Evolutionary conservation across 1,140 invertebrate genomes (phyloP).

Genomic region (Saccostrea cuccullata): DNA sequence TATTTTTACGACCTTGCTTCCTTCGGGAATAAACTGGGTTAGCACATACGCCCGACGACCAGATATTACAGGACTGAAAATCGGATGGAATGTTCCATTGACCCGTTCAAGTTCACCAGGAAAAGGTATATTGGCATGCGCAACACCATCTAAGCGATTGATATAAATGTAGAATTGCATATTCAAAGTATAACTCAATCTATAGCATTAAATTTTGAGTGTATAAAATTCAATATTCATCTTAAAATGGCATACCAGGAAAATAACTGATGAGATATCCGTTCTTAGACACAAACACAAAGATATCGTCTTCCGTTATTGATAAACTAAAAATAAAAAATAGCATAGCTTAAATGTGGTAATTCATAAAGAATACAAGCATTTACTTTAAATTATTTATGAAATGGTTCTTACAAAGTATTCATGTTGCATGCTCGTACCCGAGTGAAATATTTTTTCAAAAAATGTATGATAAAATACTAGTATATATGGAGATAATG

Average conservation of each 20-base stretch:
- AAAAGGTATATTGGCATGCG: constrained; percentile 50
- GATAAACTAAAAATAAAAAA: not conserved
- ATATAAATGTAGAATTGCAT: not conserved
- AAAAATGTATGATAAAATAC: too few species aligned
- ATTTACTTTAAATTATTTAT: not conserved
- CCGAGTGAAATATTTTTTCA: too few species aligned
- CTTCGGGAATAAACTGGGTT: constrained; percentile 62
- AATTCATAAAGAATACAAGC: not conserved
- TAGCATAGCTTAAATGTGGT: too few species aligned
- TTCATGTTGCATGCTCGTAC: too few species aligned
- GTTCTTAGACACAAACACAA: constrained; percentile 31
- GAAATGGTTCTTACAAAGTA: too few species aligned
- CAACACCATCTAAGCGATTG: constrained; percentile 56
- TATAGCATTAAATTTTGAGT: too few species aligned
- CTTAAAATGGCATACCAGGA: not conserved
- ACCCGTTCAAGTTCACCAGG: constrained; percentile 51
- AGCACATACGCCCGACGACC: constrained; percentile 63
- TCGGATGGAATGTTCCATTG: constrained; percentile 64
- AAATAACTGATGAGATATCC: constrained; percentile 26
- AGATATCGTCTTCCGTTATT: constrained; percentile 15
- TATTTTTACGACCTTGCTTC: not conserved
- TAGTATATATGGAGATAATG: too few species aligned
- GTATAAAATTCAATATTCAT: too few species aligned
- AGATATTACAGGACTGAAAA: constrained; percentile 58
- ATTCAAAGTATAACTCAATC: too few species aligned